A percentile compares a stretch with the other conserved stretches of the same genome.
Evolutionary conservation across 2,888 invertebrate genomes (phyloP).

Genomic region (Taenaris catops): DNA sequence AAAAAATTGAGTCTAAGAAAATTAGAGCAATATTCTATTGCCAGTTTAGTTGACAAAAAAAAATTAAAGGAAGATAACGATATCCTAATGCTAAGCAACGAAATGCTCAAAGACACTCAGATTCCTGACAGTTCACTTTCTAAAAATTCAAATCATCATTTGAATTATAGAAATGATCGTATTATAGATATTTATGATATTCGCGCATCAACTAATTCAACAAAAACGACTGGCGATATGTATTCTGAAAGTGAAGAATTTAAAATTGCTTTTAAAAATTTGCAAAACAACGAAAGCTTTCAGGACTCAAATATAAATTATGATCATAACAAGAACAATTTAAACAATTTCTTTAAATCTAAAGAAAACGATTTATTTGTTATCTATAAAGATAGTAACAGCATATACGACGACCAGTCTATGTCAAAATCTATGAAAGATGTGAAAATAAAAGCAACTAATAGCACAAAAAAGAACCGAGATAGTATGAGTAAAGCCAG

Average conservation of each 20-base stretch:
- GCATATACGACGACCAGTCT: slow-evolving; percentile 20
- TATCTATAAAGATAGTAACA: slow-evolving; percentile 50
- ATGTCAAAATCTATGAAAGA: slow-evolving; percentile 1
- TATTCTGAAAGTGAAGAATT: slow-evolving; percentile 14
- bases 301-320: slow-evolving; percentile 17
- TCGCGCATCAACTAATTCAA: slow-evolving; percentile 32
- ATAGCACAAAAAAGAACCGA: slow-evolving; percentile 5
- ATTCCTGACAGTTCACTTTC: background rate
- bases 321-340: slow-evolving; percentile 13
- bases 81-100: background rate
- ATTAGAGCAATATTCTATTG: slow-evolving; percentile 48
- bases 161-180: slow-evolving; percentile 27
- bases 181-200: slow-evolving; percentile 45
- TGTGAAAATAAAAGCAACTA: too few species aligned
- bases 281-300: slow-evolving; percentile 20
- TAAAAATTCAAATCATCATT: slow-evolving; percentile 3
- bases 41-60: slow-evolving; percentile 17
- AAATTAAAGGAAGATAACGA: slow-evolving; percentile 4
- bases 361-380: slow-evolving; percentile 49
- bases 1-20: slow-evolving; percentile 39
- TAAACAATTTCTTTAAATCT: slow-evolving; percentile 29
- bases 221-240: slow-evolving; percentile 23
- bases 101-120: background rate
- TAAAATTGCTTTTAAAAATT: slow-evolving; percentile 20
- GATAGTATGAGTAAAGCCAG: background rate